Conservation (phyloP, 2,113 vertebrate genomes). For the Tragelaphus strepsiceros region DNA sequence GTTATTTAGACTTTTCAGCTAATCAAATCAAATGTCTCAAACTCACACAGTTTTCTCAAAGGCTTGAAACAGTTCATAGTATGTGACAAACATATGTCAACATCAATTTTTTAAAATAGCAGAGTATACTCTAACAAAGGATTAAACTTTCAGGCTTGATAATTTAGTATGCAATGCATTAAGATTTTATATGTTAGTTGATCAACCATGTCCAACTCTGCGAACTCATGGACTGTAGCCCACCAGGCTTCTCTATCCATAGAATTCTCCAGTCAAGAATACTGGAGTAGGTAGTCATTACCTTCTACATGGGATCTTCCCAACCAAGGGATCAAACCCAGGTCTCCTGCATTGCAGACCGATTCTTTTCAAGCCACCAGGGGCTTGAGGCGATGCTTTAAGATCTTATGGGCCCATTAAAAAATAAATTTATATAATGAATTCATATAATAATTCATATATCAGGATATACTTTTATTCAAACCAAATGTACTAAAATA, state of each 20-base stretch:
- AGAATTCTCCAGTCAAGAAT: background rate
- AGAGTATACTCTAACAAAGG: background rate
- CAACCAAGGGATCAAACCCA: background rate
- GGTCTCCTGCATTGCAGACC: background rate
- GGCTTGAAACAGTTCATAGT: constrained; percentile 30
- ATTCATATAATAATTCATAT: background rate
- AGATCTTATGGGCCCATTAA: background rate
- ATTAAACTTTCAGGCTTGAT: background rate
- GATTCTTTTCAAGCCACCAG: background rate
- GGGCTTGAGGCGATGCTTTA: rapidly evolving
- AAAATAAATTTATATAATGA: background rate
- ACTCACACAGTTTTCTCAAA: constrained; percentile 44
- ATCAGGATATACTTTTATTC: background rate
- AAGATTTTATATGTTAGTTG: background rate
- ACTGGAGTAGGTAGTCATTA: background rate
- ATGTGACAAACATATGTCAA: background rate
- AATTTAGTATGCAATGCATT: background rate
- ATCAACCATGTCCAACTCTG: background rate
- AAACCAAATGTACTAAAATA: background rate
- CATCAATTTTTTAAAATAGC: constrained; percentile 25
- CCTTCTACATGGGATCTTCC: background rate
- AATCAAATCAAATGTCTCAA: constrained; percentile 25
- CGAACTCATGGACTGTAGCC: background rate
- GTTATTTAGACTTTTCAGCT: background rate
- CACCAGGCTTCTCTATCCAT: background rate